Base-by-base conservation (phyloP, 1,140 invertebrate genomes). In the Dinoponera quadriceps region DNA sequence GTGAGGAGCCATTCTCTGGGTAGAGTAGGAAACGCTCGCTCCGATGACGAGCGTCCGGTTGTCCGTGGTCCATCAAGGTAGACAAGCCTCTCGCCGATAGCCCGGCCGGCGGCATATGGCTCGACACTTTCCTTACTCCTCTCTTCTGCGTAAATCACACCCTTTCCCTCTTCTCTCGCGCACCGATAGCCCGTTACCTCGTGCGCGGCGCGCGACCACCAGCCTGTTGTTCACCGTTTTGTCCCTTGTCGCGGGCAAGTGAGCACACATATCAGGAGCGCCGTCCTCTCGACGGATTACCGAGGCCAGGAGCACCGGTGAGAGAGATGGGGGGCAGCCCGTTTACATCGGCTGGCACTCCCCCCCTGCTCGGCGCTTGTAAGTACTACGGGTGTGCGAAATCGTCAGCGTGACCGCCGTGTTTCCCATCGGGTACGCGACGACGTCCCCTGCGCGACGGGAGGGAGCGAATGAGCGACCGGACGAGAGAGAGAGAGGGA, bases 1-100 rank as follows among this genome's bases (percentile, higher is more conserved):
- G 89, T 84, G 90, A 90, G 84, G 92, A 93, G 91, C 93, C 93
- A 94, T 94, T 94, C 91, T 94, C 93, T 83, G 93, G 83, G 85
- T 93, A 93, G 48, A 92, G 86, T 91, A 93, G 78, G 89, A 92
- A 93, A 63, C 92, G 94, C 93, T 94, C 93, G 93, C 91, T 94
- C 91, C 92, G 93, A 94, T 94, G 92, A 94, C 93, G 94, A 94
- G 94, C 93, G 91, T 94, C 93, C 60, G 93, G 93, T 92, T 94
- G 93, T 94, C 94, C 93, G 93, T 93, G 93, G 92, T 94, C 93
- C 94, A 94, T 94, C 91, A 94, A 94, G 90, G 88, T 93, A 93
- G 92, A 93, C 91, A 94, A 94, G 90, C 93, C 93, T 94, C 91
- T 93, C 65, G 93, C 93, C 92, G 93, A 94, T 90, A 93, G 86